phyloP scores from a whole-genome alignment of 2,113 vertebrate species.

The Notarius quadriscutis region DNA sequence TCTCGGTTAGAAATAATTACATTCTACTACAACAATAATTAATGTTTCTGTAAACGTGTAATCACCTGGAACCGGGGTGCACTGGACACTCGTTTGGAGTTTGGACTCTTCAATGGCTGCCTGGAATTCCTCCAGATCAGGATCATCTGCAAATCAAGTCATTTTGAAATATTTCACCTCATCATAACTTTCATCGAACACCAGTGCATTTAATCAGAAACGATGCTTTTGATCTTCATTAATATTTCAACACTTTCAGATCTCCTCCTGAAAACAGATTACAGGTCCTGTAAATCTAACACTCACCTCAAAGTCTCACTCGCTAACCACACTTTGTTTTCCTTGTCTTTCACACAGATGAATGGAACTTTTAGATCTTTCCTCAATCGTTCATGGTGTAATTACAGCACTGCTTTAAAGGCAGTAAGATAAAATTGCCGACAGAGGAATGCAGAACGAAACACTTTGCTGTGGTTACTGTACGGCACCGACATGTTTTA shows the following conservation, averaged over 20 bases:
- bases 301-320: slow-evolving; percentile 18
- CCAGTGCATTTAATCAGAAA: neutral
- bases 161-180: neutral
- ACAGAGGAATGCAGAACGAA: slow-evolving; percentile 47
- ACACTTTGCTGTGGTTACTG: slow-evolving; percentile 51
- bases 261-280: slow-evolving; percentile 11
- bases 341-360: slow-evolving; percentile 38
- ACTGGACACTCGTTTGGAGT: slow-evolving; percentile 83
- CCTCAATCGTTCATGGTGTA: slow-evolving; percentile 32
- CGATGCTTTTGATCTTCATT: slow-evolving; percentile 20
- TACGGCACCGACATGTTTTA: slow-evolving; percentile 56
- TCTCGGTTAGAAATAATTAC: neutral
- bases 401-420: slow-evolving; percentile 50
- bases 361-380: slow-evolving; percentile 35
- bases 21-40: neutral
- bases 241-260: slow-evolving; percentile 21
- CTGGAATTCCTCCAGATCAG: slow-evolving; percentile 87
- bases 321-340: slow-evolving; percentile 32
- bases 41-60: neutral
- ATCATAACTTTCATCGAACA: neutral
- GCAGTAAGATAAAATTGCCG: slow-evolving; percentile 27
- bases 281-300: slow-evolving; percentile 28
- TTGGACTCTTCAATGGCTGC: slow-evolving; percentile 84
- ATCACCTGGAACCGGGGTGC: slow-evolving; percentile 86
- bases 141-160: slow-evolving; percentile 79